These are phyloP conservation scores for Autographa gamma DNA, from an alignment of 2,888 invertebrate species.

Conservation along the genomic window DNA sequence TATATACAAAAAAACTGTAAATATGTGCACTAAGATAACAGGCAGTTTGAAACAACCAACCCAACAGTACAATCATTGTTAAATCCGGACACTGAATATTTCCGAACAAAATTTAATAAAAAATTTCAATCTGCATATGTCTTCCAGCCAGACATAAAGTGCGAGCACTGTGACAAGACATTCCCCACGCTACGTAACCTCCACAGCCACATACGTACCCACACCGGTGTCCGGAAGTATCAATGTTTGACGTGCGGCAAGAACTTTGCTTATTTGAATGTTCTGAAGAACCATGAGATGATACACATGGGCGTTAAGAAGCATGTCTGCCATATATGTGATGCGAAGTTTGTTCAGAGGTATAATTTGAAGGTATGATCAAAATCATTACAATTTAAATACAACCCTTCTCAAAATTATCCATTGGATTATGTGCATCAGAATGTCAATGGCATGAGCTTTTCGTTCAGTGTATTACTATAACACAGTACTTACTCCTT, in stretches of 20 bases:
- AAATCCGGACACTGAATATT: neutral
- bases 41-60: neutral
- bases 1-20: too few species aligned
- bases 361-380: conserved; percentile 82
- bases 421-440: neutral
- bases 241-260: conserved; percentile 90
- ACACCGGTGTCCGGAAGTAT: conserved; percentile 89
- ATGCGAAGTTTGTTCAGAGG: conserved; percentile 86
- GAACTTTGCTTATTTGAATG: conserved; percentile 91
- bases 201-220: conserved; percentile 89
- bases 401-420: neutral
- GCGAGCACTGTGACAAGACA: conserved; percentile 82
- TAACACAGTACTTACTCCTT: too few species aligned
- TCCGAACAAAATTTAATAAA: neutral
- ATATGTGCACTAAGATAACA: neutral
- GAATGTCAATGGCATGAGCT: conserved; percentile 4
- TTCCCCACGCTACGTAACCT: conserved; percentile 89
- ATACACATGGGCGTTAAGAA: conserved; percentile 92
- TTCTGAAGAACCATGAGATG: conserved; percentile 91
- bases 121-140: neutral
- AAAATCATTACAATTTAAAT: conserved; percentile 7
- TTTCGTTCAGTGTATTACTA: neutral
- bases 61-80: neutral
- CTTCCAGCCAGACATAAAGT: conserved; percentile 85
- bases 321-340: conserved; percentile 92